phyloP scores from a whole-genome alignment of 1,140 invertebrate species.

The Cyclargus thomasi region DNA sequence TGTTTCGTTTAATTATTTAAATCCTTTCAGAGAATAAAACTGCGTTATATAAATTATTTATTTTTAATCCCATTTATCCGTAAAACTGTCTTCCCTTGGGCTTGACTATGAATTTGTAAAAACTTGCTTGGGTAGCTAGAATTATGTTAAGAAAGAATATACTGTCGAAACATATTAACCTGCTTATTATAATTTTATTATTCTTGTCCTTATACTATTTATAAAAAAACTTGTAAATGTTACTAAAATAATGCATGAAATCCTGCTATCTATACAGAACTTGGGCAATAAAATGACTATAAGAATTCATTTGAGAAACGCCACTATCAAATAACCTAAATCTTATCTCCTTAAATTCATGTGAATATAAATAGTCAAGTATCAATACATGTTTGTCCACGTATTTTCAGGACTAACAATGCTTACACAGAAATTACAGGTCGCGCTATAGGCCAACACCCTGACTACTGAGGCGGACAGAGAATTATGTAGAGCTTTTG shows the following conservation, averaged over 20 bases:
- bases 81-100: background rate
- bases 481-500: constrained; percentile 32
- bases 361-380: constrained; percentile 29
- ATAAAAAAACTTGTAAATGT: no score
- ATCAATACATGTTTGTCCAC: constrained; percentile 33
- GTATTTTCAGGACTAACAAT: constrained; percentile 57
- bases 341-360: no score
- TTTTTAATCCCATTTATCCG: background rate
- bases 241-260: no score
- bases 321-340: no score
- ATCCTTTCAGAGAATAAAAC: background rate
- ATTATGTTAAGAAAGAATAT: no score
- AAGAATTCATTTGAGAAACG: no score
- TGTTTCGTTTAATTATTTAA: background rate
- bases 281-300: no score
- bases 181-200: no score
- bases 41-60: background rate
- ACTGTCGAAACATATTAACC: no score
- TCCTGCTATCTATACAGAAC: no score
- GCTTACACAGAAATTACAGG: constrained; percentile 66
- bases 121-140: no score
- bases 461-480: constrained; percentile 34
- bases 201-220: no score
- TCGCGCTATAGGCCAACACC: constrained; percentile 40
- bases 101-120: background rate